Conservation (phyloP, 2,113 vertebrate genomes). For the Cryptotis parvus region DNA sequence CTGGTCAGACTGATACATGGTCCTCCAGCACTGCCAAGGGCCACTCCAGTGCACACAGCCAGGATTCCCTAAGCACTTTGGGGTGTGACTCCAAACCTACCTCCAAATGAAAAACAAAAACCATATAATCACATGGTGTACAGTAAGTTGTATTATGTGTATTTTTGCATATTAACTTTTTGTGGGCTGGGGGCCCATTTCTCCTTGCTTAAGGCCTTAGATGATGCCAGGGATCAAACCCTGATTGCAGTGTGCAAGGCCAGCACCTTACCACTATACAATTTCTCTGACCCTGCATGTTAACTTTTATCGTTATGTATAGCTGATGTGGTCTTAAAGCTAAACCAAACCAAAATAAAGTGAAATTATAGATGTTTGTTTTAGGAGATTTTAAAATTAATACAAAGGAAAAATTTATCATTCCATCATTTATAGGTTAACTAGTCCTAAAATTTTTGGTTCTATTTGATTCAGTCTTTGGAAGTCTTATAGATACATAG, state of each 20-base stretch:
- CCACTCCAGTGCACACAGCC: too few species aligned
- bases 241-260: too few species aligned
- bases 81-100: too few species aligned
- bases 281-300: too few species aligned
- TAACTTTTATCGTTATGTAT: too few species aligned
- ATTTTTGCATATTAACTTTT: conserved; percentile 20
- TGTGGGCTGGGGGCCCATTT: neutral
- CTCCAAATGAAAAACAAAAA: too few species aligned
- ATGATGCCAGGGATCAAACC: too few species aligned
- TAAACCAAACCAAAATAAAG: neutral
- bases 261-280: too few species aligned
- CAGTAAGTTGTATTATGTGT: conserved; percentile 6
- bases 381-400: neutral
- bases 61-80: too few species aligned
- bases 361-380: conserved; percentile 38
- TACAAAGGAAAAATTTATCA: neutral
- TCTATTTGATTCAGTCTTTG: conserved; percentile 3
- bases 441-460: conserved; percentile 16
- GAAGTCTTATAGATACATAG: neutral
- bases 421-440: conserved; percentile 12
- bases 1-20: too few species aligned
- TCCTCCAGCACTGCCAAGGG: too few species aligned
- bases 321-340: too few species aligned
- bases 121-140: neutral
- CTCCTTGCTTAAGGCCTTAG: neutral